Base-by-base conservation (phyloP, 1,140 invertebrate species). In the Sinonovacula constricta region DNA sequence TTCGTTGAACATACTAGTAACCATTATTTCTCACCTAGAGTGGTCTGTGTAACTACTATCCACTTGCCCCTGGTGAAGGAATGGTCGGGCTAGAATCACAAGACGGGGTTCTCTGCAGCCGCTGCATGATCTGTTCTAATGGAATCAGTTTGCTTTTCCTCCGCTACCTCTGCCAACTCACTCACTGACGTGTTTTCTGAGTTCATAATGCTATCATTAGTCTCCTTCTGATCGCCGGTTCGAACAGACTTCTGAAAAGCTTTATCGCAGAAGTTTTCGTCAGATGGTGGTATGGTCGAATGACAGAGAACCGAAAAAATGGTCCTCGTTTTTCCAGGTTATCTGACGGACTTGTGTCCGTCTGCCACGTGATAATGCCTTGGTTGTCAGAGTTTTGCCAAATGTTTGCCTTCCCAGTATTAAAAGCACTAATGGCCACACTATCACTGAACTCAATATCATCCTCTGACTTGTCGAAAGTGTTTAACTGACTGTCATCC, bases 391-490 rank as follows among this genome's bases (percentile, higher is more conserved):
- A 60, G 33, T 75, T 68, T 31, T 83, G 75, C 76, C 81, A 82
- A 36, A 79, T 79, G 54, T 84, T 83, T 24, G 78, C 66, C 53
- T 83, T 84, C 24, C 77, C 57, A 49, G 79, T 72, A 68, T 62
- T 70, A 36, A 69, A 63, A 30, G 66, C 66, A 63, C 49, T 78
- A 15, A 80, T 83, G 34, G 81, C 83, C 10, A 86, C 60, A 57
- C 86, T 86, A 79, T 88, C 87, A 81, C 87, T 86, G 59, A 88
- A 88, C 15, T 84, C 76, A 4, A 88, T 68, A 0, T 88, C 86
- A 7, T 85, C 87, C n/a, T 84, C 83, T 15, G 77, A 75, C 53
- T 69, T 57, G 31, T 81, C 79, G 59, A 78, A 70, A 14, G 75
- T 78, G 51, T 78, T 78, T 62, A 78, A 54, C 18, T 78, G 75